Evolutionary conservation across 2,797 vertebrate species (phyloP).

Genomic region (Pseudopleuronectes americanus): DNA sequence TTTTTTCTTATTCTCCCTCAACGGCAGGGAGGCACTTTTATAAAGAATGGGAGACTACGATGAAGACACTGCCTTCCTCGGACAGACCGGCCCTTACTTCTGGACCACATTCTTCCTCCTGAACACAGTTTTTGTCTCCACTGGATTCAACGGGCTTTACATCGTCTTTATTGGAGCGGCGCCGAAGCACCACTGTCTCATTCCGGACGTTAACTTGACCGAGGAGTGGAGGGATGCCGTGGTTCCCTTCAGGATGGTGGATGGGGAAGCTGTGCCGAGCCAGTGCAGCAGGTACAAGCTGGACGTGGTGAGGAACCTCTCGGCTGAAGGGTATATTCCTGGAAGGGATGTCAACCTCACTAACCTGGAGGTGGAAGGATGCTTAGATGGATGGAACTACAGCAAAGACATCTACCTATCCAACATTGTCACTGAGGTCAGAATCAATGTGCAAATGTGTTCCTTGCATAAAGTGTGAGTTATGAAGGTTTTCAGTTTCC

Average conservation of each 20-base stretch:
- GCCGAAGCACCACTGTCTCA: slow-evolving; percentile 86
- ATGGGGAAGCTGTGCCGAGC: slow-evolving; percentile 72
- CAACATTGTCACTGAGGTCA: slow-evolving; percentile 89
- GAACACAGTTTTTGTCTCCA: slow-evolving; percentile 89
- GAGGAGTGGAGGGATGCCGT: slow-evolving; percentile 85
- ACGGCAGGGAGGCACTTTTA: slow-evolving; percentile 13
- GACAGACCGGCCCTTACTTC: slow-evolving; percentile 88
- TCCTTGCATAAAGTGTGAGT: not conserved
- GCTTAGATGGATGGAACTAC: slow-evolving; percentile 88
- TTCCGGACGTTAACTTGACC: slow-evolving; percentile 87
- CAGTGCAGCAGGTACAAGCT: slow-evolving; percentile 79
- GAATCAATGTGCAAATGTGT: slow-evolving; percentile 1
- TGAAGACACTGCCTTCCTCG: slow-evolving; percentile 84
- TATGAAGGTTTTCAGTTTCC: not conserved
- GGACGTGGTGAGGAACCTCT: slow-evolving; percentile 84
- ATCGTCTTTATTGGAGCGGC: slow-evolving; percentile 86
- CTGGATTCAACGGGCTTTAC: slow-evolving; percentile 89
- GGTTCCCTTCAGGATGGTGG: slow-evolving; percentile 79
- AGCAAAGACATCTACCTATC: slow-evolving; percentile 84
- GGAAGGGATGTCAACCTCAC: slow-evolving; percentile 84
- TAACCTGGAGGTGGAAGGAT: slow-evolving; percentile 81
- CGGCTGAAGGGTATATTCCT: slow-evolving; percentile 79
- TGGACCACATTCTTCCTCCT: slow-evolving; percentile 88
- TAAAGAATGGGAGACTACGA: slow-evolving; percentile 87
- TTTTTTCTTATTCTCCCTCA: slow-evolving; percentile 21